Base-by-base conservation (phyloP, 1,140 invertebrate species). In the Aphelinus atriplicis region DNA sequence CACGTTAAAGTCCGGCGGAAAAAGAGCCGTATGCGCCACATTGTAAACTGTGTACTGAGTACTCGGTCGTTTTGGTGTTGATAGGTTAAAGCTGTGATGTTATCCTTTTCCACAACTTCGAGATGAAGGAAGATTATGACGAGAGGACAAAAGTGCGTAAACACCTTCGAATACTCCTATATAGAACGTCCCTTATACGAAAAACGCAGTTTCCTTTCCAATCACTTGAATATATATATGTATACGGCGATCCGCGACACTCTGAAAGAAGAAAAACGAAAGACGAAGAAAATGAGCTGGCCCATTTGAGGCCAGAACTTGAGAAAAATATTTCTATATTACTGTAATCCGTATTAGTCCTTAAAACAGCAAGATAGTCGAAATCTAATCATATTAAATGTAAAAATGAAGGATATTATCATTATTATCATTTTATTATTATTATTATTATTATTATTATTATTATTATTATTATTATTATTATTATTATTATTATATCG, bases 331-430 rank as follows among this genome's bases (percentile, higher is more conserved):
- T 81, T 81, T 83, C 77, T 26, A 26, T 81, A 82, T 82, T 82
- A 85, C 80, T 83, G 81, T 86, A 85, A 81, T 82, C 80, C 79
- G 82, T 82, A 82, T 86, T 69, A 86, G 81, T 75, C 83, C 77
- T 84, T 82, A 74, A 81, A 81, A 78, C 46, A 26, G 26, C 26
- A 78, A 80, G 80, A 78, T 80, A 81, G 77, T 71, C 84, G 83
- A 80, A 82, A 77, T 84, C 80, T 85, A 85, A 84, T 84, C 81
- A 83, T 84, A 84, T 79, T 84, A 82, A 84, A 84, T 85, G 84
- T 85, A 84, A 84, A 84, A 26, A 26, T 26, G 26, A 26, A 26
- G 26, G 26, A 0, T 26, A 26, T 26, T 26, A 26, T 26, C 26
- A 26, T 26, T 26, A 26, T 26, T 26, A 26, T n/a, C n/a, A n/a